These are phyloP conservation scores for Phylloscopus trochiloides DNA, from an alignment of 2,113 vertebrate species.

Conservation along the genomic window DNA sequence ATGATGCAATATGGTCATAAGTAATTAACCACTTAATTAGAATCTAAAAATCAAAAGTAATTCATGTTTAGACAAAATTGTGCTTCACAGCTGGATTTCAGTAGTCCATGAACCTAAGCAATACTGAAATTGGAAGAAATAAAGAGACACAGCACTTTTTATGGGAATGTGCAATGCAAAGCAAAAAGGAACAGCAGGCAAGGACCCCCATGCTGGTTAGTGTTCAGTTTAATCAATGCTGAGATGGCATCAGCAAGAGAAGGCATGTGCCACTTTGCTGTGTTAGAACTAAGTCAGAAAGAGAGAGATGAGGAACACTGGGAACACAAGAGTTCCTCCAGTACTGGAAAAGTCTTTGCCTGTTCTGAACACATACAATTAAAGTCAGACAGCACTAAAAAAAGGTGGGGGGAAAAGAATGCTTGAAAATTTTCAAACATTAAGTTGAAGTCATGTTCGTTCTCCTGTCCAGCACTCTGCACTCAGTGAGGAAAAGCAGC, in stretches of 20 bases:
- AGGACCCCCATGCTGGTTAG: neutral
- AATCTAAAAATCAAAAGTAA: conserved; percentile 70
- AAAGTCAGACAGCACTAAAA: neutral
- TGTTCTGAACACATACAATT: neutral
- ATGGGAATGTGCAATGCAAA: neutral
- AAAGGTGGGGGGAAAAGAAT: fast-evolving
- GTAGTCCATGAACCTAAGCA: neutral
- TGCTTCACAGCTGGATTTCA: conserved; percentile 58
- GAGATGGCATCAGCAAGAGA: neutral
- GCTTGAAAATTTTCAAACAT: neutral
- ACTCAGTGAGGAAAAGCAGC: neutral
- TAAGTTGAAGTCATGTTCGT: neutral
- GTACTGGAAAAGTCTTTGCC: neutral
- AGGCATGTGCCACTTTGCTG: neutral
- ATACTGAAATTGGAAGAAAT: neutral
- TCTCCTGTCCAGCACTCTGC: neutral
- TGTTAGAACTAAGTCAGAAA: neutral
- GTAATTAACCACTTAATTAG: conserved; percentile 76
- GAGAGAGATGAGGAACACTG: neutral
- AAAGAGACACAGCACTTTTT: neutral
- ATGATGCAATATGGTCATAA: conserved; percentile 65
- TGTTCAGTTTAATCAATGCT: neutral
- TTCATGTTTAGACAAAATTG: conserved; percentile 59
- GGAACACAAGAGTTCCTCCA: neutral
- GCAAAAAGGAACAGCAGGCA: neutral